Base-by-base conservation (phyloP, 2,888 invertebrate species). In the Craniophora ligustri region DNA sequence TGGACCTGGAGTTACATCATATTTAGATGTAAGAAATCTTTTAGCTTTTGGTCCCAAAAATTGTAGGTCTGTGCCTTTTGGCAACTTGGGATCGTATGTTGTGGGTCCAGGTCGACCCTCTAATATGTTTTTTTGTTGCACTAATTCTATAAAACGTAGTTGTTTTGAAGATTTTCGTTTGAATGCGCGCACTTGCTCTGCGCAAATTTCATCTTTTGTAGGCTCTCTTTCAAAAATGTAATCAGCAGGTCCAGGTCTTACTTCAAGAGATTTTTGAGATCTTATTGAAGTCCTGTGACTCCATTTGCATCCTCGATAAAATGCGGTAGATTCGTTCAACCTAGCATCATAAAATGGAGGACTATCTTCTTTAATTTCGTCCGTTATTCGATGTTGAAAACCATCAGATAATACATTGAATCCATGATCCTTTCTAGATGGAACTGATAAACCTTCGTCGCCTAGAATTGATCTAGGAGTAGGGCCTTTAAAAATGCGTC, bases 241-340 rank as follows among this genome's bases (percentile, higher is more conserved):
- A 65, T 86, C 80, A 11, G 87, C 81, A 23, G 92, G 92, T 3
- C 92, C 90, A 18, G 92, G 92, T 11, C 60, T 64, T 5, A 39
- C 18, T 44, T 82, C 72, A 16, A 50, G 14, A 13, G 50, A 13
- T 60, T 75, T 74, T 31, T 46, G 32, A 8, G 66, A 51, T 47
- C 83, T 76, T 53, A 72, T 74, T 11, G 86, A 77, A 46, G 81
- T 85, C 79, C 88, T 76, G 16, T 75, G 67, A 75, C 91, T 90
- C 92, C 92, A 91, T 82, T 91, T 92, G 32, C 91, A 92, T 3
- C 92, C 92, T 4, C 65, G 83, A 61, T 91, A 92, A 76, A 82
- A 91, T 23, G 79, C 70, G 14, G 87, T 85, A 2, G 76, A 77
- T 45, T 87, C 87, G 6, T 72, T 67, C n/a, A 88, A 78, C 44